Evolutionary conservation across 2,113 vertebrate species (phyloP), one percentile per base, ranked within the genome.

Genomic region (Labrus mixtus): DNA sequence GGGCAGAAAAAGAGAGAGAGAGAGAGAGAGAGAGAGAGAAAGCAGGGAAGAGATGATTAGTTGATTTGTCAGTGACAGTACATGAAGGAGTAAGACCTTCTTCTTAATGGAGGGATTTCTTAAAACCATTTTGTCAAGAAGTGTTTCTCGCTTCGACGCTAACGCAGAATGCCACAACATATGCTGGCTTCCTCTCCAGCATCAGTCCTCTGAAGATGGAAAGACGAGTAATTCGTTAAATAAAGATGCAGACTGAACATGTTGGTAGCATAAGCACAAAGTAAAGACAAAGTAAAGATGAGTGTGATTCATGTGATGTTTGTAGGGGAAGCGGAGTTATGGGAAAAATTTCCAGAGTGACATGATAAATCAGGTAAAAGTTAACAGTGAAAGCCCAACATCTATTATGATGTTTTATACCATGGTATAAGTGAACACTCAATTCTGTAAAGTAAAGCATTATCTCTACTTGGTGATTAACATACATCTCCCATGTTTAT

Each of bases 1-100:
- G 59, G 48, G 79, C 76, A 83, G 56, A 81, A 12, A 76, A 54
- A 59, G n/a, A n/a, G n/a, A 36, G 80, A 56, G 81, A 54, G 11
- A 64, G 33, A 79, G 22, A 88, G 39, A 79, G 16, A 74, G 25
- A 84, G 41, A 85, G 41, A 85, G 25, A 71, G 64, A 87, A 59
- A 83, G 69, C 66, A 70, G 81, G 61, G 57, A 79, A 36, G 36
- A 80, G 54, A 66, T 61, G 45, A 88, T 94, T 91, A 91, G 84
- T 87, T 17, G 65, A 79, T 77, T 39, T 71, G 65, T 85, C 84
- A 85, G 81, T 79, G 66, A 85, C 69, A 54, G 55, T 22, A 36
- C 78, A 83, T 64, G 46, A 85, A 85, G 36, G 22, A 84, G 73
- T 76, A 60, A 78, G 61, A 90, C 63, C 68, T 37, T 79, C 71